phyloP scores from a whole-genome alignment of 2,888 invertebrate species.

The Teinopalpus imperialis region DNA sequence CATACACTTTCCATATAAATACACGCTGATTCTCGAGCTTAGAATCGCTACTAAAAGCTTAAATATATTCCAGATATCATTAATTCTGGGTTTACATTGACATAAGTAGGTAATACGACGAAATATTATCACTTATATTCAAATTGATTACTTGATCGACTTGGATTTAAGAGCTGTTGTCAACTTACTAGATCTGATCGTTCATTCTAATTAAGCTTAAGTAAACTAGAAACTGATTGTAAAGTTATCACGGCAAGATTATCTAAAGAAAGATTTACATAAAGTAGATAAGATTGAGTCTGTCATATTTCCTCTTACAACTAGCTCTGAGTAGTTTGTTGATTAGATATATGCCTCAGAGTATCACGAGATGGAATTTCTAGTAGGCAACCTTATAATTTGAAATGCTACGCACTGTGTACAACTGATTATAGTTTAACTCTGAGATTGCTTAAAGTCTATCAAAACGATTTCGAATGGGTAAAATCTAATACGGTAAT shows the following conservation, averaged over 20 bases:
- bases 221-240: constrained; percentile 14
- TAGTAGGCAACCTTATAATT: constrained; percentile 24
- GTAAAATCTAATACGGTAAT: no score
- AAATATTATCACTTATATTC: constrained; percentile 52
- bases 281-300: constrained; percentile 33
- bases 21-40: constrained; percentile 29
- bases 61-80: constrained; percentile 35
- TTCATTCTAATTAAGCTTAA: constrained; percentile 11
- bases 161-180: background rate
- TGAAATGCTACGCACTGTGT: constrained; percentile 11
- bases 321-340: constrained; percentile 2
- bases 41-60: background rate
- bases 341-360: constrained; percentile 7
- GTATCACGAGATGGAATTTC: constrained; percentile 10
- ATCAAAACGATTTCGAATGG: background rate
- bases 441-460: constrained; percentile 4
- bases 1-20: constrained; percentile 11
- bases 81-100: constrained; percentile 56
- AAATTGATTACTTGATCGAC: constrained; percentile 6
- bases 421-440: constrained; percentile 18
- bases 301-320: constrained; percentile 35
- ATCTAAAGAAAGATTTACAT: constrained; percentile 33
- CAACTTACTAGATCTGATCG: constrained; percentile 2
- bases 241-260: constrained; percentile 18
- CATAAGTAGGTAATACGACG: constrained; percentile 54